Base-by-base conservation (phyloP, 2,113 vertebrate species). In the Elgaria multicarinata region DNA sequence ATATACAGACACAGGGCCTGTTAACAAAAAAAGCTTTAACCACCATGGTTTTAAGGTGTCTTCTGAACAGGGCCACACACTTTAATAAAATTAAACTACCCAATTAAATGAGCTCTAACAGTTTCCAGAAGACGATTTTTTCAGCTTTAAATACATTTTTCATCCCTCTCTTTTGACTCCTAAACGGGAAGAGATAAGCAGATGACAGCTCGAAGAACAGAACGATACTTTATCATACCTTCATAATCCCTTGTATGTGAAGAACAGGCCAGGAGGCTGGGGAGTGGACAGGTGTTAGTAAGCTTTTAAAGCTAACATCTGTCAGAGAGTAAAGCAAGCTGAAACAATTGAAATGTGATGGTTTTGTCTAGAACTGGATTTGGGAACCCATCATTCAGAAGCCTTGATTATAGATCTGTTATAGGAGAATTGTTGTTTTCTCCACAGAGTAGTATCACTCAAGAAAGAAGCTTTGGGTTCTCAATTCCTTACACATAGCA, bases 51-150 rank as follows among this genome's bases (percentile, higher is more conserved):
- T n/a, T n/a, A n/a, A n/a, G n/a, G n/a, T n/a, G n/a, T n/a, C n/a
- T n/a, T n/a, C n/a, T n/a, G n/a, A n/a, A n/a, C n/a, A n/a, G n/a
- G n/a, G n/a, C n/a, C n/a, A n/a, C 58, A 62, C 20, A 20, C 20
- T 71, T 28, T 72, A 86, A 86, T 66, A 39, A 58, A 72, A 92
- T 91, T 92, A 74, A n/a, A 3, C 3, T 77, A 92, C 50, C 44
- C 33, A 36, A 53, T 87, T 75, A 92, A 50, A 90, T 33, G 83
- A 86, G 39, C 9, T 26, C 87, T 28, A 1, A 55, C 36, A 86
- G 58, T 44, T 88, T 90, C 64, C 44, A 74, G 55, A 83, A 87
- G 42, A 39, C 33, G 46, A 89, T 24, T 90, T 18, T 84, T 74
- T 88, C 44, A 42, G 78, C 55, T 90, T 89, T 87, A 87, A 0